phyloP scores from a whole-genome alignment of 2,888 invertebrate genomes.

The Lepidochitona cinerea region DNA sequence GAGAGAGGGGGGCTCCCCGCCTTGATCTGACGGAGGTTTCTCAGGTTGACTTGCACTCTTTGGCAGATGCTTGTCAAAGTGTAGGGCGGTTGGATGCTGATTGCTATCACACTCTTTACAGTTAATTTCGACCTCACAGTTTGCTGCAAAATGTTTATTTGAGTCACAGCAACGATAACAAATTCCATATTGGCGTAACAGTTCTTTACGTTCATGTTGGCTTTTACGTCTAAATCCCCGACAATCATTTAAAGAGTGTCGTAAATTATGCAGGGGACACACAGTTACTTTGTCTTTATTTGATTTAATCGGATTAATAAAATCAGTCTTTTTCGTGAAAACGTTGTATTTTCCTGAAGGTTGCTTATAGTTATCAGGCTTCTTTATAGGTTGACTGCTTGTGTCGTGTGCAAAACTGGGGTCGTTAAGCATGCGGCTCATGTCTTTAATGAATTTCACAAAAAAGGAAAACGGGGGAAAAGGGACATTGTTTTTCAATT shows the following conservation, averaged over 20 bases:
- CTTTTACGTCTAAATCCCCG: constrained; percentile 15
- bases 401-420: constrained; percentile 16
- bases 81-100: constrained; percentile 21
- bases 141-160: constrained; percentile 11
- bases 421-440: constrained; percentile 17
- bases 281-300: neutral
- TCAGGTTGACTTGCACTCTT: too few species aligned
- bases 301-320: too few species aligned
- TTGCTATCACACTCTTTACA: constrained; percentile 27
- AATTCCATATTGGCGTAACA: constrained; percentile 17
- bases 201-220: constrained; percentile 14
- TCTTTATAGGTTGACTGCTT: too few species aligned
- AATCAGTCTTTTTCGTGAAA: too few species aligned
- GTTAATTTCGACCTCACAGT: constrained; percentile 16
- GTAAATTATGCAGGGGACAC: constrained; percentile 16
- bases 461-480: constrained; percentile 28
- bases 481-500: constrained; percentile 8
- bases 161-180: constrained; percentile 27
- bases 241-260: constrained; percentile 21
- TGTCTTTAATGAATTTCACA: constrained; percentile 17
- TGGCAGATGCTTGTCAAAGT: too few species aligned
- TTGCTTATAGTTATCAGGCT: too few species aligned
- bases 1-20: neutral
- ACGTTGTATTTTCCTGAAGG: too few species aligned
- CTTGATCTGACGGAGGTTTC: neutral